Evolutionary conservation across 2,113 vertebrate species (phyloP), one percentile per base, ranked within the genome.

Genomic region (Condylura cristata): DNA sequence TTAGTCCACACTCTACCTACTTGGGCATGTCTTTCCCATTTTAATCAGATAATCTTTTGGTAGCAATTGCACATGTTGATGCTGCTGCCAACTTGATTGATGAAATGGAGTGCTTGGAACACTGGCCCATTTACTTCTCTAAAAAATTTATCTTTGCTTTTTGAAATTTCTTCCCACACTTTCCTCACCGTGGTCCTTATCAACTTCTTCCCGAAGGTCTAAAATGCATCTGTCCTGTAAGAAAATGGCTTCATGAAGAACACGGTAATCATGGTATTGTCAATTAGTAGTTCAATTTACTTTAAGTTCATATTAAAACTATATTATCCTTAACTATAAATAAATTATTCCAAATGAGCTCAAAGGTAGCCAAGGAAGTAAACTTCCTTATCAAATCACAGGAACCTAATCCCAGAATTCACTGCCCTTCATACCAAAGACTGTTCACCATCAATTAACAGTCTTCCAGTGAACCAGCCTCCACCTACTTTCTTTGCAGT

Each of bases 91-190:
- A 78, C 16, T 28, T 81, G 53, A 94, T 75, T n/a, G 66, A 96
- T 86, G 63, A 93, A 48, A 58, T 37, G 18, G n/a, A 74, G 20
- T 68, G 12, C 74, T 89, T 78, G 17, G 18, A 94, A 86, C 34
- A 81, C 3, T 37, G 24, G 75, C 5, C 39, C 18, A 80, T 30
- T 78, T 83, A 79, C 72, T 89, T 20, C 46, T 86, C 65, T 86
- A 34, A 89, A 86, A 82, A 71, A 89, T 89, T 94, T 86, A 32
- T 37, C 58, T 92, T 87, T 78, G 6, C n/a, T 48, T 90, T 74
- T 83, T 78, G 63, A 76, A 81, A 56, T 82, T 79, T 94, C 51
- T 85, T 65, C 39, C 39, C 39, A 61, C 2, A 53, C 2, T 10
- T 88, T 34, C 9, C n/a, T 46, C 48, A 51, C 22, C 41, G 78